Conservation (phyloP, 2,888 invertebrate species). For the Watsonalla binaria region DNA sequence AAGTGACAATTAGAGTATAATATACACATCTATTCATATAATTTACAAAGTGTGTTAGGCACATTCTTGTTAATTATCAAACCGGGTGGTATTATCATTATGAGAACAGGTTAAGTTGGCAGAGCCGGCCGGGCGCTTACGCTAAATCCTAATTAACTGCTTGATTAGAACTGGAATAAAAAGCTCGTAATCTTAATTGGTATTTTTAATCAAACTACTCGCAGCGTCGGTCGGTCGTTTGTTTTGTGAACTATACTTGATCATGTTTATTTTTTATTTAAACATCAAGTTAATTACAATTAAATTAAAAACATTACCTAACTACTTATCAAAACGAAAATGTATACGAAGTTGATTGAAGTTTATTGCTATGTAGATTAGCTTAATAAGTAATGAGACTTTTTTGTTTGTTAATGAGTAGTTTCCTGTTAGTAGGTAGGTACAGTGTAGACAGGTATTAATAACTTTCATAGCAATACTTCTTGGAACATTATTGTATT, state of each 20-base stretch:
- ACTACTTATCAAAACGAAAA: too few relatives aligned
- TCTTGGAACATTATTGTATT: too few relatives aligned
- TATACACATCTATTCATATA: not conserved
- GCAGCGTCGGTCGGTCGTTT: slow-evolving; percentile 16
- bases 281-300: slow-evolving; percentile 2
- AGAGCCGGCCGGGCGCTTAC: slow-evolving; percentile 30
- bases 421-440: too few relatives aligned
- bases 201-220: slow-evolving; percentile 65
- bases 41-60: not conserved
- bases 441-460: too few relatives aligned
- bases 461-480: too few relatives aligned
- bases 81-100: slow-evolving; percentile 27
- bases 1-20: too few relatives aligned
- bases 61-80: slow-evolving; percentile 19
- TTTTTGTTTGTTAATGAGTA: too few relatives aligned
- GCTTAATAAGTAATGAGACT: too few relatives aligned
- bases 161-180: slow-evolving; percentile 68
- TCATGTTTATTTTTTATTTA: slow-evolving; percentile 23
- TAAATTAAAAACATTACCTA: too few relatives aligned
- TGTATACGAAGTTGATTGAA: too few relatives aligned
- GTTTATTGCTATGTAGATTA: too few relatives aligned
- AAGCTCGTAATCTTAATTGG: slow-evolving; percentile 70
- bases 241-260: slow-evolving; percentile 12
- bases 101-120: slow-evolving; percentile 28
- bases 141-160: slow-evolving; percentile 69